A percentile compares a stretch with the other conserved stretches of the same genome.
phyloP scores from a whole-genome alignment of 2,888 invertebrate species.

The Xylota sylvarum region DNA sequence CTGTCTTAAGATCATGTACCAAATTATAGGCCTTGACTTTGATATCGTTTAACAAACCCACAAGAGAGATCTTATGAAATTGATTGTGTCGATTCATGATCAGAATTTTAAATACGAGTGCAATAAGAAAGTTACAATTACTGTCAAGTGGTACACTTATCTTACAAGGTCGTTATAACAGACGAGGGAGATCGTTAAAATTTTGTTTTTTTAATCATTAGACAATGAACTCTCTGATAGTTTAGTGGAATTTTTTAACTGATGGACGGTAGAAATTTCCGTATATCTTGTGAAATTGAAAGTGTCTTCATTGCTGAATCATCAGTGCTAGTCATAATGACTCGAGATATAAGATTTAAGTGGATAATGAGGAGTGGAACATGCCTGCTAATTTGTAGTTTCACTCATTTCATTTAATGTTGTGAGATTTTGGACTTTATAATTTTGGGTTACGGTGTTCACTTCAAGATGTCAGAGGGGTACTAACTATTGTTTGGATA shows the following conservation, averaged over 20 bases:
- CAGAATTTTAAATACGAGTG: constrained; percentile 17
- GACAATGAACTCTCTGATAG: neutral
- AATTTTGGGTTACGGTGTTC: neutral
- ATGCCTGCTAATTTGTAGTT: neutral
- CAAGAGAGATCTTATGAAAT: constrained; percentile 3
- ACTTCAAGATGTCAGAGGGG: neutral
- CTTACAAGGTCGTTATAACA: neutral
- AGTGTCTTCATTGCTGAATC: neutral
- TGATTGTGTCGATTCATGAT: constrained; percentile 26
- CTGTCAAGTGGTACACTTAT: neutral
- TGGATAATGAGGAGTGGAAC: neutral
- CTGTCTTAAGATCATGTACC: neutral
- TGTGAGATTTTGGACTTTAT: neutral
- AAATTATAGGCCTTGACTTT: constrained; percentile 28
- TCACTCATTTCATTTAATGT: neutral
- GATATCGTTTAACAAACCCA: constrained; percentile 24
- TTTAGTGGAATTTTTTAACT: neutral
- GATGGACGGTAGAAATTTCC: neutral
- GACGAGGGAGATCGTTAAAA: neutral
- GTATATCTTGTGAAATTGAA: neutral
- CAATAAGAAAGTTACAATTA: neutral
- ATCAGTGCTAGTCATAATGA: neutral
- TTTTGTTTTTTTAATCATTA: neutral
- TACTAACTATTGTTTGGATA: too few relatives aligned
- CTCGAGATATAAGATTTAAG: neutral